Evolutionary conservation across 2,113 vertebrate species (phyloP).

Genomic region (Psittacula cyanocephala): DNA sequence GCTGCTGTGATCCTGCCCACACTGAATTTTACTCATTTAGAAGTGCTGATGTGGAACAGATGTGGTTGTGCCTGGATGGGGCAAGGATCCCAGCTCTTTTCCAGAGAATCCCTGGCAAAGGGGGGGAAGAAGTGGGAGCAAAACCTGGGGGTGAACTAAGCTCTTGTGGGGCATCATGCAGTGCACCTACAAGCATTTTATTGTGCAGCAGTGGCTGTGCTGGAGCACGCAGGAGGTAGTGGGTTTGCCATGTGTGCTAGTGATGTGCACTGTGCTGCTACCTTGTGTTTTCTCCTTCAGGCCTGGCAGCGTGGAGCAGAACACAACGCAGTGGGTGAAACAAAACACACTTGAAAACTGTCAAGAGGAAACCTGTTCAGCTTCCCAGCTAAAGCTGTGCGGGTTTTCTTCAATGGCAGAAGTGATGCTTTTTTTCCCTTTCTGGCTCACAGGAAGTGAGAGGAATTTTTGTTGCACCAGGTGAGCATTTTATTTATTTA

Average conservation of each 20-base stretch:
- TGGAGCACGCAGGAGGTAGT: fast-evolving
- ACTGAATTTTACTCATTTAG: background rate
- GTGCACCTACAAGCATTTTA: background rate
- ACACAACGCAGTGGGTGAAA: background rate
- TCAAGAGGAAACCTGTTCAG: background rate
- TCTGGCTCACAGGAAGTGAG: background rate
- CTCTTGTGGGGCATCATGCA: background rate
- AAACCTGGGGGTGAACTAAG: background rate
- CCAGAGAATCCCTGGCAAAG: background rate
- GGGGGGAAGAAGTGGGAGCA: fast-evolving
- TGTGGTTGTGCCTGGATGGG: background rate
- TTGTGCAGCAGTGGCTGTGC: fast-evolving
- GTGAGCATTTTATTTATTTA: background rate
- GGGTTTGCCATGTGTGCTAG: background rate
- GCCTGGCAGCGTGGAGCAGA: background rate
- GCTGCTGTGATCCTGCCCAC: background rate
- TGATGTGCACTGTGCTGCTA: fast-evolving
- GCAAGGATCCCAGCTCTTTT: background rate
- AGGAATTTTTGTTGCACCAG: background rate
- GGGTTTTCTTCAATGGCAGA: background rate
- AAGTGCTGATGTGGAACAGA: background rate
- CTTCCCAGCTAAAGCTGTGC: background rate
- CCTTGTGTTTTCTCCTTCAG: background rate
- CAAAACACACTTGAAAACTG: background rate
- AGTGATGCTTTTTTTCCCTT: background rate